phyloP scores from a whole-genome alignment of 2,888 invertebrate genomes.

The Bibio marci region DNA sequence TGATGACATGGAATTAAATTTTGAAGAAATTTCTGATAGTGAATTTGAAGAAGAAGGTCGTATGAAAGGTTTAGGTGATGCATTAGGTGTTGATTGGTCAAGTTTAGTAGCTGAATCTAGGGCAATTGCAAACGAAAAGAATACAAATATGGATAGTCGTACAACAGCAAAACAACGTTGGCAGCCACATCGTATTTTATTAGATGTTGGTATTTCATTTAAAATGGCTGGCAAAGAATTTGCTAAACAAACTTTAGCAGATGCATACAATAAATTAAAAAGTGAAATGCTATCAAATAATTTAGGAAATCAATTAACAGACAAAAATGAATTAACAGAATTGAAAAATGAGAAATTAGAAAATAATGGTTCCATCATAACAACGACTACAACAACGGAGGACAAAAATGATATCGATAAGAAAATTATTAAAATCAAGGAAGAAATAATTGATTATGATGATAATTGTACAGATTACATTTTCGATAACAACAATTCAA shows the following conservation, averaged over 20 bases:
- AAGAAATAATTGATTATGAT: constrained; percentile 1
- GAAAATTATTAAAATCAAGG: constrained; percentile 2
- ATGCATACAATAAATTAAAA: constrained; percentile 20
- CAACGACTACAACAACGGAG: constrained; percentile 11
- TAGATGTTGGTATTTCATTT: constrained; percentile 64
- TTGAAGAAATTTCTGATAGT: constrained; percentile 81
- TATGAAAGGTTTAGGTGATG: constrained; percentile 60
- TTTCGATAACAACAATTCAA: no score
- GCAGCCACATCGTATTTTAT: constrained; percentile 62
- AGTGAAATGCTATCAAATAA: constrained; percentile 13
- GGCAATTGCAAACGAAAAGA: constrained; percentile 22
- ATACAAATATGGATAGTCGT: constrained; percentile 23
- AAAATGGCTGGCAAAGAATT: constrained; percentile 56
- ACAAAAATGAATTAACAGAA: background rate
- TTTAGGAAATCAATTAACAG: constrained; percentile 9
- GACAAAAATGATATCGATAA: constrained; percentile 12
- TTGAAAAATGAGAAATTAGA: background rate
- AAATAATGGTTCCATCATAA: background rate
- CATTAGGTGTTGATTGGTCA: constrained; percentile 92
- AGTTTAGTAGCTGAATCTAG: constrained; percentile 67
- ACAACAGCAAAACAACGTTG: constrained; percentile 54
- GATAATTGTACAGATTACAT: background rate
- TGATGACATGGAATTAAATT: constrained; percentile 43
- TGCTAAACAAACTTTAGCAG: constrained; percentile 26
- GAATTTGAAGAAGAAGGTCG: constrained; percentile 74